Percentiles rank a stretch among this genome's conserved stretches.
These are phyloP conservation scores for Melopsittacus undulatus DNA, from an alignment of 2,797 vertebrate species.

Conservation along the genomic window DNA sequence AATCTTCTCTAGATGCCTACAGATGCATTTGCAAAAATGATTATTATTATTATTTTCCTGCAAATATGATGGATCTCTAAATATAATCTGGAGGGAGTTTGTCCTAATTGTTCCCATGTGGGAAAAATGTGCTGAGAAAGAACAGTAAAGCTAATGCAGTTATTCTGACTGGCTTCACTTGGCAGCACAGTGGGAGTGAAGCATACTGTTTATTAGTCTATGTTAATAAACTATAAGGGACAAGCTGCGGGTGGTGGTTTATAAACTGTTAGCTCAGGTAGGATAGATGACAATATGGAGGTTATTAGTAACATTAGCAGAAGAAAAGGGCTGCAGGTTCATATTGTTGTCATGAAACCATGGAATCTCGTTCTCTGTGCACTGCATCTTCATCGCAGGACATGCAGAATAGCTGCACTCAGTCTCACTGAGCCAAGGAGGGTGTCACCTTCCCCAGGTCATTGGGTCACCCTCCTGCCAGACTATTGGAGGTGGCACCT, in stretches of 20 bases:
- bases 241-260: slow-evolving; percentile 41
- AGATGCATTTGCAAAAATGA: slow-evolving; percentile 1
- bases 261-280: slow-evolving; percentile 62
- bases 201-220: slow-evolving; percentile 71
- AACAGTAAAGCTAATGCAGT: slow-evolving; percentile 65
- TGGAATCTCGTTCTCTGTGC: rapidly evolving
- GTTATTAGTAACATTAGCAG: not conserved
- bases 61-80: slow-evolving; percentile 69
- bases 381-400: not conserved
- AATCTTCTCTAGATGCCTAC: slow-evolving; percentile 10
- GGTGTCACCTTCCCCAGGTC: not conserved
- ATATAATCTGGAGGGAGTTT: slow-evolving; percentile 77
- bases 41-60: slow-evolving; percentile 40
- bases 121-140: slow-evolving; percentile 73
- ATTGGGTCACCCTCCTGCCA: not conserved
- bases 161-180: slow-evolving; percentile 60
- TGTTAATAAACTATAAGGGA: slow-evolving; percentile 75
- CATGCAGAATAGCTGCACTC: rapidly evolving
- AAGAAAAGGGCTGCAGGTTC: not conserved
- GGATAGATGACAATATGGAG: slow-evolving; percentile 19
- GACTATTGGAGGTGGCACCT: not conserved
- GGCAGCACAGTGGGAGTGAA: slow-evolving; percentile 55
- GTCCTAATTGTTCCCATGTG: slow-evolving; percentile 79
- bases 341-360: not conserved
- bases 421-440: not conserved